Base-by-base conservation (phyloP, 2,888 invertebrate species). In the Thereva unica region DNA sequence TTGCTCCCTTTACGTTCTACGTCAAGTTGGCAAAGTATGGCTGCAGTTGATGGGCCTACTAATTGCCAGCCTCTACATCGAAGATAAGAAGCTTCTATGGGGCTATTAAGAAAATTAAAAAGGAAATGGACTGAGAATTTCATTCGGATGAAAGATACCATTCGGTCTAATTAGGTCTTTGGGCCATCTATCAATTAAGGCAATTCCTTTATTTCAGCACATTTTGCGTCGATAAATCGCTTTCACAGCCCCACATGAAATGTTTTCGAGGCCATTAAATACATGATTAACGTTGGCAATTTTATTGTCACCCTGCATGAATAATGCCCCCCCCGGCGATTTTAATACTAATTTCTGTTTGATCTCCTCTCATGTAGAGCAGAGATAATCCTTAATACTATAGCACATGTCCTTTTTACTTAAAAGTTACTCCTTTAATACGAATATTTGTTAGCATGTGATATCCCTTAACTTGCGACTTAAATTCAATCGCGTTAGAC, bases 41-140 rank as follows among this genome's bases (percentile, higher is more conserved):
- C 64, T 64, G 64, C 64, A 64, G 53, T 64, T 64, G 64, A 64
- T 64, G 64, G 64, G 35, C 64, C 64, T 64, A 53, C 64, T 64
- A 64, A 64, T 64, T 64, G 64, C 64, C 38, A 44, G 52, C 44
- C 64, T 49, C 37, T 50, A 50, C 61, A 10, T n/a, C 4, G 3
- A 35, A 59, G 61, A 61, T 61, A 61, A 61, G 61, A 37, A 50
- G 61, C n/a, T 50, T 38, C 41, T 61, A 38, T 12, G 38, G 23
- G 23, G 50, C 61, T 61, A 61, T 61, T 61, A 61, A 61, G 61
- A 50, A 61, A 61, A 61, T 61, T 61, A 61, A 61, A 61, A 61
- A 50, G 61, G 61, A 61, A 61, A 61, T 61, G 61, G 50, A 42
- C 61, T 61, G 61, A 61, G 61, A 61, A 61, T 61, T 61, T 61